These are phyloP conservation scores for Napeogenes inachia DNA, from an alignment of 2,888 invertebrate species.

Conservation along the genomic window DNA sequence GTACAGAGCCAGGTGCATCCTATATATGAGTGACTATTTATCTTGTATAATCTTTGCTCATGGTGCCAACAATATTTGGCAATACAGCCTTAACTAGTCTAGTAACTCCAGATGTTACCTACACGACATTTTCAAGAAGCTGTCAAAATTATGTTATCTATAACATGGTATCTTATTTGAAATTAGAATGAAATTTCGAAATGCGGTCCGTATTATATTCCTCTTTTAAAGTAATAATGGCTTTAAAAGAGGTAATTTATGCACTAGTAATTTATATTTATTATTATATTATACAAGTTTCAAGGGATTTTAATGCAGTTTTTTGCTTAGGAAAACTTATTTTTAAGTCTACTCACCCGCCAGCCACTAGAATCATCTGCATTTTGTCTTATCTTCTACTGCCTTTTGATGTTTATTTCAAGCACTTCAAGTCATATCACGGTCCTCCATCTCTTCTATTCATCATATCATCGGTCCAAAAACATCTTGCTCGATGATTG, in stretches of 20 bases:
- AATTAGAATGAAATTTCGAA: neutral
- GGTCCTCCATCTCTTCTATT: constrained; percentile 12
- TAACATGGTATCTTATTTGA: neutral
- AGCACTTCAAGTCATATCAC: neutral
- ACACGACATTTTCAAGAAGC: neutral
- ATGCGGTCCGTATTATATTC: too few relatives aligned
- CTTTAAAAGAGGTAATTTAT: neutral
- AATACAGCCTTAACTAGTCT: constrained; percentile 29
- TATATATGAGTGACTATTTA: neutral
- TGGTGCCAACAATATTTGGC: constrained; percentile 21
- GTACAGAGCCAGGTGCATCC: neutral
- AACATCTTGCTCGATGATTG: constrained; percentile 1
- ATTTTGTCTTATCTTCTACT: constrained; percentile 46
- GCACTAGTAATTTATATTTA: too few relatives aligned
- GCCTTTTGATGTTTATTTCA: constrained; percentile 7
- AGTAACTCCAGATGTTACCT: constrained; percentile 44
- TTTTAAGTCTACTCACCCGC: constrained; percentile 34
- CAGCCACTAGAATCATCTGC: constrained; percentile 78
- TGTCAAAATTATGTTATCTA: neutral
- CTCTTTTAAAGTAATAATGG: neutral
- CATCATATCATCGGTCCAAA: constrained; percentile 4
- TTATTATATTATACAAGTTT: too few relatives aligned
- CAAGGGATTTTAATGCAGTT: too few relatives aligned
- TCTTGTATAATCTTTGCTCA: constrained; percentile 2
- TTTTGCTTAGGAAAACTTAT: neutral